Conservation (phyloP, 2,113 vertebrate species). For the Semnornis frantzii region DNA sequence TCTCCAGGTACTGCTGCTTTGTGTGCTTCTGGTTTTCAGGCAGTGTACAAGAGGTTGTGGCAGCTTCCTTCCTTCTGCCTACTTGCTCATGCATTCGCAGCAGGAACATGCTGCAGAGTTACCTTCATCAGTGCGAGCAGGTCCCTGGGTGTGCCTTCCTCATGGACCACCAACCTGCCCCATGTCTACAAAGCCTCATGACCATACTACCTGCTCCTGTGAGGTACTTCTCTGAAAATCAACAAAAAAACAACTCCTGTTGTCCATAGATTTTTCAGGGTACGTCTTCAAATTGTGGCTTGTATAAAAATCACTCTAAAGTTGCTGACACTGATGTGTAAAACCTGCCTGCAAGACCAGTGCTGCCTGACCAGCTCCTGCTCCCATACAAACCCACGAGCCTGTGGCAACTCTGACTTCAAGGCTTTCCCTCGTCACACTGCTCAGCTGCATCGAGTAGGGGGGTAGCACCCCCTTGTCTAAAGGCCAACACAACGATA, state of each 20-base stretch:
- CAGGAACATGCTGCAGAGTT: rapidly evolving
- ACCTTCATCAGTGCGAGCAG: rapidly evolving
- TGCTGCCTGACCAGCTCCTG: neutral
- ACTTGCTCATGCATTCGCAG: rapidly evolving
- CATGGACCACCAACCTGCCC: neutral
- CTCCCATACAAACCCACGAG: neutral
- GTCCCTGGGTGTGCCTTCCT: rapidly evolving
- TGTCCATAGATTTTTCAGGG: neutral
- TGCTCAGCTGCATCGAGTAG: neutral
- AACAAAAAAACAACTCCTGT: neutral
- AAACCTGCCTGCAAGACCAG: neutral
- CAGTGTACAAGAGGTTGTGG: neutral
- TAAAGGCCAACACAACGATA: neutral
- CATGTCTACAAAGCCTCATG: neutral
- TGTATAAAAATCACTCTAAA: neutral
- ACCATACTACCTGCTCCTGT: neutral
- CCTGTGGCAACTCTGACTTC: rapidly evolving
- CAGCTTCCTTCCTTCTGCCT: neutral
- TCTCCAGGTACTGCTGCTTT: neutral
- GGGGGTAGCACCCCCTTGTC: neutral
- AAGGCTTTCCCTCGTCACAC: neutral
- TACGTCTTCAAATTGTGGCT: neutral
- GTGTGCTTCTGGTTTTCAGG: neutral
- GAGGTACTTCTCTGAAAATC: neutral
- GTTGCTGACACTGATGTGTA: rapidly evolving